phyloP scores from a whole-genome alignment of 2,888 invertebrate species.

The Megamerina dolium region DNA sequence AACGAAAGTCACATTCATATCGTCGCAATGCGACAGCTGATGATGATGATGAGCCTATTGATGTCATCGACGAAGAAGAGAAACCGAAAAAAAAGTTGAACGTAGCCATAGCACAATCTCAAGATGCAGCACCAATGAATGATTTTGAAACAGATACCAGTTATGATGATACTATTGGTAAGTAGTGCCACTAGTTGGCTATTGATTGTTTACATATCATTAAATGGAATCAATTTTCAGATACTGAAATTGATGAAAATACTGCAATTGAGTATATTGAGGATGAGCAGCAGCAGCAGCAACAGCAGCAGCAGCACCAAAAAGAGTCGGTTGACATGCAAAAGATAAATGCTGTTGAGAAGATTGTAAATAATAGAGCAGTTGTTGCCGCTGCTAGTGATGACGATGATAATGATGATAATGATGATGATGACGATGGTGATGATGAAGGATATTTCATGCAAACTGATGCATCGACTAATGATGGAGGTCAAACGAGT shows the following conservation, averaged over 20 bases:
- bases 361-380: no score
- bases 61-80: slow-evolving; percentile 21
- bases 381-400: no score
- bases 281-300: slow-evolving; percentile 21
- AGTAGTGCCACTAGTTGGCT: slow-evolving; percentile 2
- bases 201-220: not conserved
- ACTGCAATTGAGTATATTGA: slow-evolving; percentile 37
- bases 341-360: no score
- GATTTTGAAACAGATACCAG: slow-evolving; percentile 23
- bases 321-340: no score
- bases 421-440: no score
- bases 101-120: not conserved
- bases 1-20: no score
- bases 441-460: no score
- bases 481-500: no score
- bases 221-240: slow-evolving; percentile 1
- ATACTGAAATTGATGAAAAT: slow-evolving; percentile 34
- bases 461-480: no score
- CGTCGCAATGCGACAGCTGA: no score
- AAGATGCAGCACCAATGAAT: not conserved
- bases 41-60: slow-evolving; percentile 16
- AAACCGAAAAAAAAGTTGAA: slow-evolving; percentile 16
- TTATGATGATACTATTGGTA: slow-evolving; percentile 25
- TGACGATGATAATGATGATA: no score
- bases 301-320: slow-evolving; percentile 1